These are phyloP conservation scores for Ricordea florida DNA, from an alignment of 92 coral and sea anemone species.

Conservation along the genomic window DNA sequence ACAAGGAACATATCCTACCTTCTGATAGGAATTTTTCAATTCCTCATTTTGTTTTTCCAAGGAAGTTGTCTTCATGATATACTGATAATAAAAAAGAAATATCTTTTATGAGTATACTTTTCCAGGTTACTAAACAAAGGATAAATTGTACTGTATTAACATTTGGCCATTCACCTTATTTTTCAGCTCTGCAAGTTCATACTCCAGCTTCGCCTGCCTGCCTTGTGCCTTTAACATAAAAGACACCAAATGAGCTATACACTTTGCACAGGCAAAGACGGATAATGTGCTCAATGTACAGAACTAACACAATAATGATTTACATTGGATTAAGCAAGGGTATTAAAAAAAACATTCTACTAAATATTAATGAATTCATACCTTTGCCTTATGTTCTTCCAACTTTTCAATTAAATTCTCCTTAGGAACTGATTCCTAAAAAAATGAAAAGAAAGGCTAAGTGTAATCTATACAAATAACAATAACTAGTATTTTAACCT, in stretches of 20 bases:
- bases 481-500: no score
- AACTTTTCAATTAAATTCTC: conserved; percentile 73
- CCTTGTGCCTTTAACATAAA: conserved; percentile 64
- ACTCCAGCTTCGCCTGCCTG: conserved; percentile 61
- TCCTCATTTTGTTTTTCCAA: conserved; percentile 60
- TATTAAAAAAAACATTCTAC: background rate
- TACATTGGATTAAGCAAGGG: no score
- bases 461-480: no score
- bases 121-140: background rate
- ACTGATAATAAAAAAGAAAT: conserved; percentile 19
- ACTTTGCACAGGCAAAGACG: no score
- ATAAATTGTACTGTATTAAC: background rate
- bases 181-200: conserved; percentile 81
- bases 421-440: conserved; percentile 64
- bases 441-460: background rate
- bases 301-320: background rate
- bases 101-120: background rate
- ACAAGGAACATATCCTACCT: conserved; percentile 28
- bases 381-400: conserved; percentile 77
- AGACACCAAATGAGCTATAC: no score
- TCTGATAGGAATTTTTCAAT: conserved; percentile 29
- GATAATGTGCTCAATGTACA: no score
- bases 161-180: conserved; percentile 45
- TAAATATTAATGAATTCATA: background rate
- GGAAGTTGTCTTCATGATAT: conserved; percentile 65